Conservation (phyloP, 2,113 vertebrate genomes). For the Grammomys surdaster region DNA sequence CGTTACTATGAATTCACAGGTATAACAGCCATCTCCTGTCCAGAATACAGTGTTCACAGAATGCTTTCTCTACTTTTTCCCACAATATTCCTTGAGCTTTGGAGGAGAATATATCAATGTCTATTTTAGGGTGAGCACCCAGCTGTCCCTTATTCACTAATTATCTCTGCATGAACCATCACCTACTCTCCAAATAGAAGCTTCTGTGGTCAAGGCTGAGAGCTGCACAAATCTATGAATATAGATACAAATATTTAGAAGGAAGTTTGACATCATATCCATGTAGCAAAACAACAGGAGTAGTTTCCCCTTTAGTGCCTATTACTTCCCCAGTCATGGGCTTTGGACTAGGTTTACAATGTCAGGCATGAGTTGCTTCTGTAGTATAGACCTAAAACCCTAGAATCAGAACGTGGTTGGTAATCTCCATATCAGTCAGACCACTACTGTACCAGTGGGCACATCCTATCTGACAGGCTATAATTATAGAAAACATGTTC, state of each 20-base stretch:
- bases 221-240: background rate
- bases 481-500: background rate
- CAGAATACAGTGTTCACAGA: background rate
- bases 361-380: background rate
- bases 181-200: background rate
- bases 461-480: background rate
- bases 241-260: background rate
- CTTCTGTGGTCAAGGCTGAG: background rate
- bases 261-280: background rate
- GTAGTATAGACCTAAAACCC: background rate
- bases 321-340: background rate
- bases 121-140: background rate
- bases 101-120: background rate
- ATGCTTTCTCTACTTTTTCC: background rate
- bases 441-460: background rate
- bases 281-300: background rate
- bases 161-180: background rate
- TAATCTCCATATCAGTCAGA: no score
- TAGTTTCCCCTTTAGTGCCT: background rate
- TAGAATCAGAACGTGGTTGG: no score
- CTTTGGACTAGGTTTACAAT: background rate
- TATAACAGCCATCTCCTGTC: no score
- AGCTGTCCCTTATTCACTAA: no score
- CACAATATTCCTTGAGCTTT: background rate
- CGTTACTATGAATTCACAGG: background rate